Base-by-base conservation (phyloP, 2,888 invertebrate genomes). In the Teinopalpus imperialis region DNA sequence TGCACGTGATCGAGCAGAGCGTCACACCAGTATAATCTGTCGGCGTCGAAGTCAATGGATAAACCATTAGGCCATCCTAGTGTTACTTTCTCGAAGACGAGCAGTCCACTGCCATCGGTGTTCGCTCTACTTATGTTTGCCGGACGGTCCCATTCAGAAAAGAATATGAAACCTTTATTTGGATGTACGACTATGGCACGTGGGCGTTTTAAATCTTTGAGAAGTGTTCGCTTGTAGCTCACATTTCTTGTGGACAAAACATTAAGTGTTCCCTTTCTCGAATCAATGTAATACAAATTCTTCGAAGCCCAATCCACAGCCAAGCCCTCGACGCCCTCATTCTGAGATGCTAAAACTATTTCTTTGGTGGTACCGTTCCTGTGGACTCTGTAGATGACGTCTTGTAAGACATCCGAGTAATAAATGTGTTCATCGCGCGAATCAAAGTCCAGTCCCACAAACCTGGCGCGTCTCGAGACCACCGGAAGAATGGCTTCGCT, bases 31-130 rank as follows among this genome's bases (percentile, higher is more conserved):
- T 98, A 99, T 0, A 99, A 89, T 7, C 98, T 91, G 74, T 98
- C 95, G 9, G 92, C 92, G 23, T 91, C 91, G 67, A 96, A 97
- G 79, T 99, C 99, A 52, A 99, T 95, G 1, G 97, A 96, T 2
- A 99, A 83, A 0, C 98, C 98, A 73, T 99, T 99, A 0, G 99
- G 99, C 98, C 98, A 99, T 1, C 98, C 98, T 0, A 98, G 90
- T 0, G 98, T 95, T 0, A 97, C 92, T 66, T 97, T 96, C 56
- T 94, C 93, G 69, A 98, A 98, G 0, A 97, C 95, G 1, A 95
- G 86, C 10, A 97, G 88, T 56, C 95, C 95, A 0, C 92, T 93
- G 1, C 98, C 99, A 67, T 99, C 98, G 0, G 96, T 93, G 61
- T 94, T 93, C 0, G 98, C 97, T 56, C 98, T 90, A 47, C 97